Conservation (phyloP, 2,888 invertebrate genomes). For the Dasysyrphus tricinctus region DNA sequence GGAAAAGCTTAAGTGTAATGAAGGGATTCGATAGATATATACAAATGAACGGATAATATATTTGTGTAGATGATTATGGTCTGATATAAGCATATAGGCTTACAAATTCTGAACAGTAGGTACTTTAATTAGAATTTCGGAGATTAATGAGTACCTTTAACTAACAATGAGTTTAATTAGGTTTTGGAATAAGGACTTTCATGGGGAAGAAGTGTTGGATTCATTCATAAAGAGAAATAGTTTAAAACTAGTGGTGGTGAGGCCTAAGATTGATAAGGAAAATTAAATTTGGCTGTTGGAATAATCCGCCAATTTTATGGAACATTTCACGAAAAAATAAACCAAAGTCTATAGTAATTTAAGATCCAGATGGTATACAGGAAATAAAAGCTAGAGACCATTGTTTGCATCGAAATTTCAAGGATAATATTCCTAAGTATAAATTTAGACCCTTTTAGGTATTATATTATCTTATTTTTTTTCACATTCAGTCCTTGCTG, state of each 20-base stretch:
- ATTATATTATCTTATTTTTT: too few relatives aligned
- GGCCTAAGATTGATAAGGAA: too few relatives aligned
- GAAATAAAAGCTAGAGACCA: too few relatives aligned
- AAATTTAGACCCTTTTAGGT: too few relatives aligned
- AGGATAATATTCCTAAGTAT: too few relatives aligned
- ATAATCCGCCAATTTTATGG: too few relatives aligned
- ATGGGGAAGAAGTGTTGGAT: slow-evolving; percentile 4
- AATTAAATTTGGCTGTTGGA: too few relatives aligned
- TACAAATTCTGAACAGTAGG: slow-evolving; percentile 57
- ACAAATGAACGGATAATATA: slow-evolving; percentile 12
- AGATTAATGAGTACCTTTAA: slow-evolving; percentile 33
- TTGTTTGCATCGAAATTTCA: too few relatives aligned
- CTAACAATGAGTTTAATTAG: slow-evolving; percentile 26
- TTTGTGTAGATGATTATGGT: background rate
- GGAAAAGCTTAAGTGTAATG: slow-evolving; percentile 68
- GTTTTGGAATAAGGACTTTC: slow-evolving; percentile 3
- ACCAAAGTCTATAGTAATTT: too few relatives aligned
- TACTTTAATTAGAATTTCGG: slow-evolving; percentile 51
- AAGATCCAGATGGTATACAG: too few relatives aligned
- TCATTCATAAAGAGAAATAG: background rate
- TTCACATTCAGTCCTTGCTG: too few relatives aligned
- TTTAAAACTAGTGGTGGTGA: background rate
- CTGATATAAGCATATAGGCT: background rate
- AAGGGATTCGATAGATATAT: slow-evolving; percentile 39
- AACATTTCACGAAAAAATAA: too few relatives aligned